A percentile compares a stretch with the other conserved stretches of the same genome.
phyloP scores from a whole-genome alignment of 2,888 invertebrate genomes.

The Mythimna lalbum region DNA sequence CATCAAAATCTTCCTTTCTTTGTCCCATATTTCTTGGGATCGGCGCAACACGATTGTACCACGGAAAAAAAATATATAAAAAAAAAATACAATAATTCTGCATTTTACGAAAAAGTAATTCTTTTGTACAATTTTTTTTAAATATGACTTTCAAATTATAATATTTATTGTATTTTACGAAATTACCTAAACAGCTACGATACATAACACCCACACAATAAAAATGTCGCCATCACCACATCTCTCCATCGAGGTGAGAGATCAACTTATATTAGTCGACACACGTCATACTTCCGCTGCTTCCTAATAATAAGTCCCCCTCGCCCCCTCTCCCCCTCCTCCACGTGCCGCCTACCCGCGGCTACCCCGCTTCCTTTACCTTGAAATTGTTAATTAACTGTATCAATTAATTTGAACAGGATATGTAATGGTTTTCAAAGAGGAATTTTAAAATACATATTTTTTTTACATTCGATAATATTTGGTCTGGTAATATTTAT shows the following conservation, averaged over 20 bases:
- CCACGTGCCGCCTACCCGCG: conserved; percentile 63
- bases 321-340: conserved; percentile 48
- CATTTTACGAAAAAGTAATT: too few relatives aligned
- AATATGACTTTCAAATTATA: too few relatives aligned
- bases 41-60: too few relatives aligned
- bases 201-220: conserved; percentile 9
- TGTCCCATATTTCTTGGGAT: too few relatives aligned
- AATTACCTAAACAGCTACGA: too few relatives aligned
- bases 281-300: conserved; percentile 72
- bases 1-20: too few relatives aligned
- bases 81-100: too few relatives aligned
- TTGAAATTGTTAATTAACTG: conserved; percentile 81
- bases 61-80: too few relatives aligned
- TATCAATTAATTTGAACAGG: conserved; percentile 71
- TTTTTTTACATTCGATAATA: not conserved
- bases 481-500: not conserved
- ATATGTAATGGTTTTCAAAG: conserved; percentile 50
- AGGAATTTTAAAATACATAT: not conserved
- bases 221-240: conserved; percentile 31
- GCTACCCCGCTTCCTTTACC: conserved; percentile 79
- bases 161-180: too few relatives aligned
- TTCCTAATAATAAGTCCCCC: conserved; percentile 72
- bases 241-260: conserved; percentile 53
- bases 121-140: too few relatives aligned
- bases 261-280: conserved; percentile 66